A percentile compares a stretch with the other conserved stretches of the same genome.
Evolutionary conservation across 2,888 invertebrate species (phyloP).

Genomic region (Cantharis nigra): DNA sequence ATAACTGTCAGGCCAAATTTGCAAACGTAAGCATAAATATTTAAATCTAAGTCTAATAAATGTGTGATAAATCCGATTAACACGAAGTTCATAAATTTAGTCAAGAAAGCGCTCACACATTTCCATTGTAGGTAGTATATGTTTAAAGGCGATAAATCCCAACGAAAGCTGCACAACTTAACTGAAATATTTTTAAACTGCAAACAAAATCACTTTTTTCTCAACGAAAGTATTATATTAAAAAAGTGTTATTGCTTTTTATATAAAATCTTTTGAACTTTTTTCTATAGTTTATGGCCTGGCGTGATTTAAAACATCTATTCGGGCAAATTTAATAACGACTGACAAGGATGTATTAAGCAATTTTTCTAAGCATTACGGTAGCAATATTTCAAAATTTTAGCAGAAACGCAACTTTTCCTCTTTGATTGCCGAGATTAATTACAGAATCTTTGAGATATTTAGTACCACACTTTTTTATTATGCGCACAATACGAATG

Average conservation of each 20-base stretch:
- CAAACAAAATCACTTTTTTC: background rate
- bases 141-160: background rate
- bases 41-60: background rate
- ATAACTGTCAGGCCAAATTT: background rate
- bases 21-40: background rate
- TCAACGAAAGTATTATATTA: background rate
- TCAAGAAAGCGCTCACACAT: background rate
- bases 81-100: background rate
- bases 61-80: background rate
- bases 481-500: background rate
- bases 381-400: background rate
- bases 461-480: background rate
- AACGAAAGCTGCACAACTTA: background rate
- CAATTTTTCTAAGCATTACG: slow-evolving; percentile 3
- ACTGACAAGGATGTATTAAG: slow-evolving; percentile 5
- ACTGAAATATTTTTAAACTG: background rate
- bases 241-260: background rate
- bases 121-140: background rate
- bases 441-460: background rate
- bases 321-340: slow-evolving; percentile 4
- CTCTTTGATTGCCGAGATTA: background rate
- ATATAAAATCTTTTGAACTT: background rate
- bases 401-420: background rate
- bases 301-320: background rate
- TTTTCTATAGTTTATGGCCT: background rate